Conservation (phyloP, 2,113 vertebrate genomes). For the Crotophaga sulcirostris region DNA sequence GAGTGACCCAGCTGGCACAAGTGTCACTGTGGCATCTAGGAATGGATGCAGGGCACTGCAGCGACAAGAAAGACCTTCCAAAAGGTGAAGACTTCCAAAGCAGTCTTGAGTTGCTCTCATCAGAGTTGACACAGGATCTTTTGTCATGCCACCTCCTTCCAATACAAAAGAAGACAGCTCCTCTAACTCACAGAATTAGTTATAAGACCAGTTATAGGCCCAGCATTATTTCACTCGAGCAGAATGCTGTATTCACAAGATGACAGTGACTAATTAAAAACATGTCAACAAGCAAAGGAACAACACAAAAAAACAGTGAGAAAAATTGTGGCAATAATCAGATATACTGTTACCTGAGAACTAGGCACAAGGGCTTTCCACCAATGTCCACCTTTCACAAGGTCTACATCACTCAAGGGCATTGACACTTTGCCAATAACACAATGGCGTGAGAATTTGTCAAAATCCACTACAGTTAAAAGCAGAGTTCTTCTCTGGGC, state of each 20-base stretch:
- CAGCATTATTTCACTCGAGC: background rate
- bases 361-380: slow-evolving; percentile 91
- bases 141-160: background rate
- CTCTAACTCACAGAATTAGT: background rate
- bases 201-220: background rate
- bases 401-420: slow-evolving; percentile 85
- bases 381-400: slow-evolving; percentile 92
- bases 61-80: background rate
- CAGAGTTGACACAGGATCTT: background rate
- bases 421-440: slow-evolving; percentile 89
- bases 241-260: background rate
- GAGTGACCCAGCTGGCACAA: background rate
- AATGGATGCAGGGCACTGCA: background rate
- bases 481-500: slow-evolving; percentile 90
- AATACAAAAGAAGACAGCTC: background rate
- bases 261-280: background rate
- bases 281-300: slow-evolving; percentile 29
- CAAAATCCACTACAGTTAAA: slow-evolving; percentile 88
- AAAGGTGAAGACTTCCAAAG: background rate
- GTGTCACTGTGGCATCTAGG: background rate
- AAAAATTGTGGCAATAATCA: background rate
- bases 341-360: slow-evolving; percentile 82
- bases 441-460: slow-evolving; percentile 91
- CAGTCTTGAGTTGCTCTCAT: background rate
- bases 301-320: background rate